phyloP scores from a whole-genome alignment of 1,140 invertebrate genomes.

The Onthophagus taurus region DNA sequence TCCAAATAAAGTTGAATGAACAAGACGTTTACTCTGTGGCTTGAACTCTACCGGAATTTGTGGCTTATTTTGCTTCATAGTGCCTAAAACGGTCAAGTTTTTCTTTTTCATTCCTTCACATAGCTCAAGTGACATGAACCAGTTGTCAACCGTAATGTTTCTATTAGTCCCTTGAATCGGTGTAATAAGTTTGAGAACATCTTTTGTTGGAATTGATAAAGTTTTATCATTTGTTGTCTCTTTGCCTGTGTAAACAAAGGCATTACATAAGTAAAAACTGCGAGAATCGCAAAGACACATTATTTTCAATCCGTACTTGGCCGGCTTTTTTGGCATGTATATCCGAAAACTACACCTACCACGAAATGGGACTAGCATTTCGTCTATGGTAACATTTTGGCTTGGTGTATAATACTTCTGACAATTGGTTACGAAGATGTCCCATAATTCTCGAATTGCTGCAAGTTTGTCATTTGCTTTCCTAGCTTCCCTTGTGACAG shows the following conservation, averaged over 20 bases:
- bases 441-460: not conserved
- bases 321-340: slow-evolving; percentile 40
- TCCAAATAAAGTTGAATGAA: no score
- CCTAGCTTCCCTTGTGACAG: slow-evolving; percentile 21
- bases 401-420: not conserved
- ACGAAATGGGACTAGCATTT: slow-evolving; percentile 36
- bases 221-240: not conserved
- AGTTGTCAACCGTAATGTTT: slow-evolving; percentile 31
- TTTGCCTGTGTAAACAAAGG: slow-evolving; percentile 9
- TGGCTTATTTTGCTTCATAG: no score
- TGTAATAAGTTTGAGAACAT: slow-evolving; percentile 12
- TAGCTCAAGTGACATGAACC: slow-evolving; percentile 25
- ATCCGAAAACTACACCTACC: slow-evolving; percentile 36
- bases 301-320: slow-evolving; percentile 39
- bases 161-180: slow-evolving; percentile 22
- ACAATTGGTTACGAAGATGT: not conserved
- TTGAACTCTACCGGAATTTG: no score
- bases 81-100: no score
- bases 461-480: slow-evolving; percentile 30
- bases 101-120: slow-evolving; percentile 22
- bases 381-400: slow-evolving; percentile 24
- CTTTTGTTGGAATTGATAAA: slow-evolving; percentile 9
- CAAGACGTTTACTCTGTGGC: no score
- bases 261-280: slow-evolving; percentile 11
- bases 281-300: slow-evolving; percentile 10